A percentile compares a stretch with the other conserved stretches of the same genome.
These are phyloP conservation scores for Drosophila navojoa DNA, from an alignment of 1,140 invertebrate species.

Conservation along the genomic window DNA sequence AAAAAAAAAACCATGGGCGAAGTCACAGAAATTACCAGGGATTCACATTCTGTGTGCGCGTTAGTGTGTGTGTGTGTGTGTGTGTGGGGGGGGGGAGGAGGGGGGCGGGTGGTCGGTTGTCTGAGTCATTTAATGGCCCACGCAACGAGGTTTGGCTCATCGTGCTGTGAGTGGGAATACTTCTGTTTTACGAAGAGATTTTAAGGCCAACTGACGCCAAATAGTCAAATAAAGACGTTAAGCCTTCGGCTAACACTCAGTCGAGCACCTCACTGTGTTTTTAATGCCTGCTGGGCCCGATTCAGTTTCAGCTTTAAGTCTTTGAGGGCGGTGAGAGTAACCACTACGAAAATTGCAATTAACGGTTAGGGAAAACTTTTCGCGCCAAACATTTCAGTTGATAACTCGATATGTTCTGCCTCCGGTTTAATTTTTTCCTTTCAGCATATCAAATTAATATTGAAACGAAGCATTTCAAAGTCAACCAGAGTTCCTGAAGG, in stretches of 20 bases:
- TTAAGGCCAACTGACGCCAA: constrained; percentile 30
- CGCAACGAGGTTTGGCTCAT: constrained; percentile 40
- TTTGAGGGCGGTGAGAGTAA: too few species aligned
- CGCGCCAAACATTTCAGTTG: neutral
- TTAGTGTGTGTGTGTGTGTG: too few species aligned
- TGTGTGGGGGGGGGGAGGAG: too few species aligned
- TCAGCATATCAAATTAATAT: too few species aligned
- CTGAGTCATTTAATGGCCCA: constrained; percentile 47
- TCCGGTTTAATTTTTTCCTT: neutral
- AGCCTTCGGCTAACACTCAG: constrained; percentile 31
- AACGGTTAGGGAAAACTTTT: constrained; percentile 40
- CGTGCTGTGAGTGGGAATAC: constrained; percentile 28
- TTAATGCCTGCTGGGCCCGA: constrained; percentile 53
- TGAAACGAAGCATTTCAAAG: too few species aligned
- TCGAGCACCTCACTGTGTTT: constrained; percentile 10
- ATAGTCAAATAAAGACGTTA: constrained; percentile 48
- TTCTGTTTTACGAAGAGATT: constrained; percentile 64
- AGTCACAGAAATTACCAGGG: constrained; percentile 15
- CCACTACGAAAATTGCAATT: constrained; percentile 48
- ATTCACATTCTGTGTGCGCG: constrained; percentile 12
- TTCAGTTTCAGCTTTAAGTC: constrained; percentile 32
- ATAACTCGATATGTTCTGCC: neutral
- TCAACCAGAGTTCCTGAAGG: neutral
- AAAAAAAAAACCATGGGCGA: constrained; percentile 19
- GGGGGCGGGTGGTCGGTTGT: too few species aligned